Evolutionary conservation across 64 coral and sea anemone genomes (phyloP).

Genomic region (Stichodactyla helianthus): DNA sequence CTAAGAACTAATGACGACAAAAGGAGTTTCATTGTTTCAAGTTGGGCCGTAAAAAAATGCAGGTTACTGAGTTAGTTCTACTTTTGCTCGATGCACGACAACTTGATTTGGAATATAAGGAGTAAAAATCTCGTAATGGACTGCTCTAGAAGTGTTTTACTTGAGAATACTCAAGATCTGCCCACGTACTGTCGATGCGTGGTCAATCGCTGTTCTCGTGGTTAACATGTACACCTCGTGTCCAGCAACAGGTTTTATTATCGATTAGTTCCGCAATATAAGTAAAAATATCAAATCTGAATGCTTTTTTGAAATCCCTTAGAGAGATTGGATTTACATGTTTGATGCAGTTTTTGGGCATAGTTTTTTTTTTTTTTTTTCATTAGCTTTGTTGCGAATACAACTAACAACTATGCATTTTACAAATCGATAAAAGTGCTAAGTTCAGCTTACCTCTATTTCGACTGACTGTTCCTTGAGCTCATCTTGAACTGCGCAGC

Average conservation of each 20-base stretch:
- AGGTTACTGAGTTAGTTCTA: background rate
- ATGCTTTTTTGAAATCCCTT: background rate
- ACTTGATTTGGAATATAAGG: background rate
- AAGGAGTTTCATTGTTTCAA: background rate
- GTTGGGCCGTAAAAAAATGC: background rate
- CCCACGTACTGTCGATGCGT: constrained; percentile 10
- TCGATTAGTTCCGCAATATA: background rate
- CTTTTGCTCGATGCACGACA: background rate
- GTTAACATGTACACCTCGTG: background rate
- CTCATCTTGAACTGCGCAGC: background rate
- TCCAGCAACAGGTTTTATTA: background rate
- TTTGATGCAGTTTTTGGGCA: background rate
- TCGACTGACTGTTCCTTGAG: background rate
- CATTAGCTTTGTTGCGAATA: too few species aligned
- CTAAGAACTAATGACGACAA: too few species aligned
- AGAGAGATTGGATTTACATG: background rate
- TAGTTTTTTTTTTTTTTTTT: background rate
- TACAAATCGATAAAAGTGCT: background rate
- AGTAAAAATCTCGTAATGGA: background rate
- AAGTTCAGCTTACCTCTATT: background rate
- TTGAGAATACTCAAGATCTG: background rate
- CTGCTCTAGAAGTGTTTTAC: background rate
- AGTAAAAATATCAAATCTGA: background rate
- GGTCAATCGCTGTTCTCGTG: background rate
- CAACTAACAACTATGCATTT: too few species aligned